Conservation (phyloP, 2,113 vertebrate species). For the Chaetops frenatus region DNA sequence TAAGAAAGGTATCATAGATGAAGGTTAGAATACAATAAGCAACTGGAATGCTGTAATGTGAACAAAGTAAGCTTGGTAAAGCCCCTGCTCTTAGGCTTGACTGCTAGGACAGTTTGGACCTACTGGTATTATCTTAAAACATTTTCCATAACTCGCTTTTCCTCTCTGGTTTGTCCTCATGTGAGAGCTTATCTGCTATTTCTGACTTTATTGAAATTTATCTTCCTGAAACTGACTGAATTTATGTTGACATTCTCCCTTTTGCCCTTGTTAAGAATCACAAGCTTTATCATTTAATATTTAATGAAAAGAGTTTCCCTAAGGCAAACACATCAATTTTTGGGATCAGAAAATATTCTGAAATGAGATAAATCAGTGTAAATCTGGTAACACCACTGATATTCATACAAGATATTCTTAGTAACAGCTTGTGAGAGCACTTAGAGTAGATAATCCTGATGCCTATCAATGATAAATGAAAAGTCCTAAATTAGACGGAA, state of each 20-base stretch:
- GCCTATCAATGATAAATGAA: neutral
- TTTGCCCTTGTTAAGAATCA: neutral
- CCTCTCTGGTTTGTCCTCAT: neutral
- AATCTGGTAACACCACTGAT: neutral
- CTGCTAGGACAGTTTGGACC: neutral
- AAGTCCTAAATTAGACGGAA: neutral
- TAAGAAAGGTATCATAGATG: neutral
- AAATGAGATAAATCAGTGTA: neutral
- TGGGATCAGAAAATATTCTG: neutral
- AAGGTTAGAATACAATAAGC: neutral
- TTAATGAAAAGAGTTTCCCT: slow-evolving; percentile 9
- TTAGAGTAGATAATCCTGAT: neutral
- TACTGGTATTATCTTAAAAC: neutral
- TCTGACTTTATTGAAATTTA: slow-evolving; percentile 1
- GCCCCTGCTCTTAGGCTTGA: neutral
- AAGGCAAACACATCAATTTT: neutral
- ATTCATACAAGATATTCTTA: neutral
- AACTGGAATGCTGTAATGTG: neutral
- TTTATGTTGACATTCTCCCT: neutral
- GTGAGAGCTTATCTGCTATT: neutral
- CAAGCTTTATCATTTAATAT: neutral
- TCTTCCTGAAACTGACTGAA: neutral
- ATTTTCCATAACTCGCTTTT: neutral
- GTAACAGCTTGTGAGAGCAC: neutral
- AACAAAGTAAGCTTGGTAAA: neutral